These are phyloP conservation scores for Rotaria magnacalcarata DNA, from an alignment of 2,888 invertebrate genomes.

Conservation along the genomic window DNA sequence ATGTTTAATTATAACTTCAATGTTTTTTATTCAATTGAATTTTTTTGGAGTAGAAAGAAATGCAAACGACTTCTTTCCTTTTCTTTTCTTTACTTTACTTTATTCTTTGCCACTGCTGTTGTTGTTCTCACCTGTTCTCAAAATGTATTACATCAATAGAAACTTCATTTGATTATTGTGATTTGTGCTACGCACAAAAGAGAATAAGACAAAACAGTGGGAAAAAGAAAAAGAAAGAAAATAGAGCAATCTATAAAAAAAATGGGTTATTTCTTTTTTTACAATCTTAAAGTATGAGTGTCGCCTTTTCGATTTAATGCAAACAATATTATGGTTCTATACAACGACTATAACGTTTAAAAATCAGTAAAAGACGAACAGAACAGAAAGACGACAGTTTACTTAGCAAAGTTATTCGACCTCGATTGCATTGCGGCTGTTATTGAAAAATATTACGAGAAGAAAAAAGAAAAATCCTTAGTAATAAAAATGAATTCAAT, in stretches of 20 bases:
- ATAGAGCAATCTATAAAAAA: not conserved
- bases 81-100: not conserved
- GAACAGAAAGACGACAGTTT: not conserved
- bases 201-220: not conserved
- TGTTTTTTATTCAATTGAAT: not conserved
- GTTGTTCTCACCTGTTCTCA: not conserved
- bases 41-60: not conserved
- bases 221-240: not conserved
- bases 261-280: not conserved
- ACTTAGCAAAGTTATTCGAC: too few relatives aligned
- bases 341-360: not conserved
- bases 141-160: not conserved
- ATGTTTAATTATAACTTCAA: not conserved
- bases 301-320: not conserved
- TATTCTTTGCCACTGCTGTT: not conserved
- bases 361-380: not conserved
- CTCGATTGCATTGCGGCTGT: not conserved
- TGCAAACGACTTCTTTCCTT: too few relatives aligned
- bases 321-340: not conserved
- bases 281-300: not conserved
- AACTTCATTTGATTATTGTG: not conserved
- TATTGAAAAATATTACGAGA: not conserved
- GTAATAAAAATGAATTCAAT: not conserved
- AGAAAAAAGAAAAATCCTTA: too few relatives aligned
- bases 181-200: not conserved